Conservation (phyloP, 2,113 vertebrate species). For the Herpetotheres cachinnans region DNA sequence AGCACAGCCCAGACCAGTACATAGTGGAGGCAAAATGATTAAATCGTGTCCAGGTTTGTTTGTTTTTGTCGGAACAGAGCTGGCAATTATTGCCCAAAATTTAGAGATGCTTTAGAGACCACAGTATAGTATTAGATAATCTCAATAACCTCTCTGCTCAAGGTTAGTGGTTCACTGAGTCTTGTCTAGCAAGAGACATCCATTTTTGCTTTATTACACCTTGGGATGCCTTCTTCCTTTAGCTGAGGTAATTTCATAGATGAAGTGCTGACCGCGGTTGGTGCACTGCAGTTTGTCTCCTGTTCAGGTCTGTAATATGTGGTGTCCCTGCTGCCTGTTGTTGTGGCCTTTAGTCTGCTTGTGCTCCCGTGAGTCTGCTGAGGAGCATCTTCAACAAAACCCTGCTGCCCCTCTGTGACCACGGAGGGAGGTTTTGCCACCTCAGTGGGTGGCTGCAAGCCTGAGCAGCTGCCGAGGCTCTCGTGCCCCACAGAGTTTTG, state of each 20-base stretch:
- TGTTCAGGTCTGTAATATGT: neutral
- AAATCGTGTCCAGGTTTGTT: neutral
- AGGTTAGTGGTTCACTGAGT: slow-evolving; percentile 23
- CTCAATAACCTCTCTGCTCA: neutral
- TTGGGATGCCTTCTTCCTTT: neutral
- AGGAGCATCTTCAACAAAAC: neutral
- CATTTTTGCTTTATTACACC: slow-evolving; percentile 22
- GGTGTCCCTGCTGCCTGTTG: neutral
- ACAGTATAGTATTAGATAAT: slow-evolving; percentile 12
- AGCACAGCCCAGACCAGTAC: neutral
- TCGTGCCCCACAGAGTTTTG: neutral
- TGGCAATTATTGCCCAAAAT: neutral
- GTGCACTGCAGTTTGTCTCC: slow-evolving; percentile 34
- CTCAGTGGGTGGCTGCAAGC: neutral
- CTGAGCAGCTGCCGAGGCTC: neutral
- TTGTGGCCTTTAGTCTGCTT: slow-evolving; percentile 6
- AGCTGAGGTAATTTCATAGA: slow-evolving; percentile 36
- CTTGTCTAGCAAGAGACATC: slow-evolving; percentile 29
- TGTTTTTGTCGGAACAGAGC: neutral
- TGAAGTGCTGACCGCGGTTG: neutral
- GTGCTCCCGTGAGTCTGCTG: neutral
- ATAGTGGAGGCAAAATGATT: neutral
- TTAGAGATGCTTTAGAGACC: slow-evolving; percentile 6
- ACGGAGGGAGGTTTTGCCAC: neutral
- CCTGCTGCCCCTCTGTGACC: neutral